These are phyloP conservation scores for Cistogaster globosa DNA, from an alignment of 2,888 invertebrate genomes.

Conservation along the genomic window DNA sequence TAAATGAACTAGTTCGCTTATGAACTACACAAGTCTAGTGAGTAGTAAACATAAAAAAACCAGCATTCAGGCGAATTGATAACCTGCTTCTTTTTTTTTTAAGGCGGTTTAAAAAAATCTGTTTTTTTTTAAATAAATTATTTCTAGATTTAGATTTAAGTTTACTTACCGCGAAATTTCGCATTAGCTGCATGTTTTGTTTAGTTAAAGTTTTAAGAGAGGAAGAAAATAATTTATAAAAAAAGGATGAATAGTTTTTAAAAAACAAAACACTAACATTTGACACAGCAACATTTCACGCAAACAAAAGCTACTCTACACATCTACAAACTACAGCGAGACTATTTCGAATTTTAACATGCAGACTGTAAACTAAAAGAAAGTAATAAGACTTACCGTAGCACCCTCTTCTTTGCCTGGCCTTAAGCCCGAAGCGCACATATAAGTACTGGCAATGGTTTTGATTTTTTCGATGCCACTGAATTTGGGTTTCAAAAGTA, in stretches of 20 bases:
- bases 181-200: conserved; percentile 75
- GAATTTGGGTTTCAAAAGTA: conserved; percentile 96
- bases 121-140: too few species aligned
- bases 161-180: conserved; percentile 80
- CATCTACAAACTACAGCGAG: neutral
- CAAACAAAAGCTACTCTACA: conserved; percentile 9
- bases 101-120: too few species aligned
- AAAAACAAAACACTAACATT: neutral
- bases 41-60: too few species aligned
- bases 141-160: too few species aligned
- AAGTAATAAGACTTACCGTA: conserved; percentile 83
- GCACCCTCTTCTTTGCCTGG: conserved; percentile 92
- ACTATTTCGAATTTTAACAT: neutral
- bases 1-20: too few species aligned
- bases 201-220: conserved; percentile 1
- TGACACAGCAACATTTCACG: neutral
- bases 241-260: conserved; percentile 18
- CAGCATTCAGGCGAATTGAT: too few species aligned
- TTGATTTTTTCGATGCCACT: conserved; percentile 99
- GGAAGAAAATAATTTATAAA: conserved; percentile 13
- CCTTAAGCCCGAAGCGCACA: conserved; percentile 96
- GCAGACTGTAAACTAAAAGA: neutral
- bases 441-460: conserved; percentile 98
- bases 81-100: too few species aligned
- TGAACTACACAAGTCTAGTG: too few species aligned